A percentile compares a stretch with the other conserved stretches of the same genome.
These are phyloP conservation scores for Axis porcinus DNA, from an alignment of 2,113 vertebrate genomes.

Conservation along the genomic window DNA sequence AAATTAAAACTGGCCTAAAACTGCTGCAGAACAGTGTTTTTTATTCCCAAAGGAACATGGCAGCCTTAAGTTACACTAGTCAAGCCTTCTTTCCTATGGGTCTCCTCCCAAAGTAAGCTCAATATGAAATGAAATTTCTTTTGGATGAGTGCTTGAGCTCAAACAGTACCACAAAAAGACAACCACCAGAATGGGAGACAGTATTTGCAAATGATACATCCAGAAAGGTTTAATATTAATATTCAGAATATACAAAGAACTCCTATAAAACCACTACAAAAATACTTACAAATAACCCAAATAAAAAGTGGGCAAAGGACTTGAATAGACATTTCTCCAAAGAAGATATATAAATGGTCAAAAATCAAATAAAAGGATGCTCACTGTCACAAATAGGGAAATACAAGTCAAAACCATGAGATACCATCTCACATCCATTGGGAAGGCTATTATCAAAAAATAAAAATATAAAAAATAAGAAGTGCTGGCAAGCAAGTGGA, in stretches of 20 bases:
- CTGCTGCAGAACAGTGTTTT: neutral
- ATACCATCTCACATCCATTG: neutral
- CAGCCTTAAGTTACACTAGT: neutral
- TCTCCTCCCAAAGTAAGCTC: neutral
- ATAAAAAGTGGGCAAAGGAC: neutral
- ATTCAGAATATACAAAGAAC: neutral
- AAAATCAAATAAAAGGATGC: neutral
- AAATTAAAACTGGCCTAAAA: neutral
- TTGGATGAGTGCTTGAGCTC: neutral
- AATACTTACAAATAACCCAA: neutral
- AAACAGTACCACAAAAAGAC: conserved; percentile 17
- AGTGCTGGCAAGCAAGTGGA: neutral
- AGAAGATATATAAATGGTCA: neutral
- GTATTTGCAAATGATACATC: neutral
- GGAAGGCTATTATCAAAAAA: neutral
- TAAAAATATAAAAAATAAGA: neutral
- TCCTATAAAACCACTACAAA: neutral
- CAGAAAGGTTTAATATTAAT: neutral
- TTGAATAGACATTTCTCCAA: neutral
- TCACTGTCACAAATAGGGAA: neutral
- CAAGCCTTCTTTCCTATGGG: neutral
- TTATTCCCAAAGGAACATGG: neutral
- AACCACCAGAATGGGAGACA: neutral
- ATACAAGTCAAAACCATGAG: conserved; percentile 7
- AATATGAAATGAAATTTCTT: neutral